Conservation (phyloP, 2,797 vertebrate genomes). For the Diplodus puntazzo region DNA sequence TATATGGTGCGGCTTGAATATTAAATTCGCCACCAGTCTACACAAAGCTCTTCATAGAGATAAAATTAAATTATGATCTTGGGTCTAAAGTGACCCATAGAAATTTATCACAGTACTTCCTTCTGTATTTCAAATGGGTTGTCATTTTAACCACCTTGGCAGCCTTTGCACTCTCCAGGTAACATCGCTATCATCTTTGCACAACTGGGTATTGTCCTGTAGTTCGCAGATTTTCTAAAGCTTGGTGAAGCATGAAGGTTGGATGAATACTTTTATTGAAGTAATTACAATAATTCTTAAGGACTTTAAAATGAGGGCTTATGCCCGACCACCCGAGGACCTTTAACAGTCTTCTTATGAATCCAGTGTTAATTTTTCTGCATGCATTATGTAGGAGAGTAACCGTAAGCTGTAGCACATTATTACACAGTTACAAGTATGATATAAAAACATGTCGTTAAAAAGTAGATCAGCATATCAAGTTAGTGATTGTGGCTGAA, state of each 20-base stretch:
- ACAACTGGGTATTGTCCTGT: no score
- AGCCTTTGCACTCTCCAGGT: not conserved
- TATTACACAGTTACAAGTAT: not conserved
- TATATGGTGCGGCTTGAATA: constrained; percentile 24
- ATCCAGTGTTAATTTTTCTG: no score
- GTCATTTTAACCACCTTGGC: constrained; percentile 17
- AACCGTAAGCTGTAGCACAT: no score
- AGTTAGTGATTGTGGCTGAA: not conserved
- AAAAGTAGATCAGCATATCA: not conserved
- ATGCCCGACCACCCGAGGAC: no score
- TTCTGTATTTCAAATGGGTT: not conserved
- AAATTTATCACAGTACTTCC: not conserved
- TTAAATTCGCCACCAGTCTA: constrained; percentile 27
- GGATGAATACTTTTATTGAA: no score
- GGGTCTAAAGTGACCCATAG: not conserved
- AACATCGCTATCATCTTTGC: no score
- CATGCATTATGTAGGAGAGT: no score
- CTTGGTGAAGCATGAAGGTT: no score
- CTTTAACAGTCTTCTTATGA: no score
- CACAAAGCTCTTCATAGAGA: constrained; percentile 22
- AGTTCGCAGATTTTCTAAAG: no score
- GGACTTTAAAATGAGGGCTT: no score
- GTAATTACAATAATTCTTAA: no score
- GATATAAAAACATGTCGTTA: not conserved
- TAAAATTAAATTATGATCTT: constrained; percentile 14